These are phyloP conservation scores for Drosophila yakuba DNA, from an alignment of 1,140 invertebrate species.

Conservation along the genomic window DNA sequence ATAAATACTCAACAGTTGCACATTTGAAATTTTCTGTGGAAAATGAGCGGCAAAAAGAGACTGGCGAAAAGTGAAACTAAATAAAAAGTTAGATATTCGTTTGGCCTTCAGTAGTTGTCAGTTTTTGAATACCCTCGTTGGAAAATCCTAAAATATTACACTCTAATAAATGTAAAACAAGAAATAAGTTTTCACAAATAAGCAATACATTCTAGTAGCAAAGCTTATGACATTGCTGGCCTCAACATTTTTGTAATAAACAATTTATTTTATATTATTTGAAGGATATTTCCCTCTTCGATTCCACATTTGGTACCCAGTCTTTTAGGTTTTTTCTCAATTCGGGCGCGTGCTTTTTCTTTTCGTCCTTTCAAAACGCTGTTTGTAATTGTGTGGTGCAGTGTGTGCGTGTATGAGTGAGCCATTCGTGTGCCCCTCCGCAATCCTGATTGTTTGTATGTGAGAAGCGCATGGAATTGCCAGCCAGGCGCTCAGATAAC, in stretches of 20 bases:
- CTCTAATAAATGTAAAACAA: too few species aligned
- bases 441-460: slow-evolving; percentile 47
- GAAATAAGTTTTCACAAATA: too few species aligned
- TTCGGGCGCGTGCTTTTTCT: slow-evolving; percentile 50
- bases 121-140: neutral
- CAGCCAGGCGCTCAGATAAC: slow-evolving; percentile 67
- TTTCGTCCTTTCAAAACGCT: slow-evolving; percentile 23
- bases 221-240: too few species aligned
- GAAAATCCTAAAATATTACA: neutral
- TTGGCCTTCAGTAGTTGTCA: neutral
- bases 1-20: slow-evolving; percentile 80
- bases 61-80: slow-evolving; percentile 35
- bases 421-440: slow-evolving; percentile 3
- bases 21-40: slow-evolving; percentile 65
- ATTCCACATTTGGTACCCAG: neutral
- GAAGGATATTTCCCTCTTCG: slow-evolving; percentile 5
- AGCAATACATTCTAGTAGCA: too few species aligned
- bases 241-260: neutral
- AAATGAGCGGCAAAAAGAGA: slow-evolving; percentile 47
- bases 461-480: slow-evolving; percentile 51
- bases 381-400: slow-evolving; percentile 19
- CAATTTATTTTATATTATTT: neutral
- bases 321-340: slow-evolving; percentile 32
- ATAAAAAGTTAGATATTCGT: slow-evolving; percentile 33
- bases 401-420: neutral